A percentile compares a stretch with the other conserved stretches of the same genome.
These are phyloP conservation scores for Diachrysia chrysitis DNA, from an alignment of 2,888 invertebrate species.

Conservation along the genomic window DNA sequence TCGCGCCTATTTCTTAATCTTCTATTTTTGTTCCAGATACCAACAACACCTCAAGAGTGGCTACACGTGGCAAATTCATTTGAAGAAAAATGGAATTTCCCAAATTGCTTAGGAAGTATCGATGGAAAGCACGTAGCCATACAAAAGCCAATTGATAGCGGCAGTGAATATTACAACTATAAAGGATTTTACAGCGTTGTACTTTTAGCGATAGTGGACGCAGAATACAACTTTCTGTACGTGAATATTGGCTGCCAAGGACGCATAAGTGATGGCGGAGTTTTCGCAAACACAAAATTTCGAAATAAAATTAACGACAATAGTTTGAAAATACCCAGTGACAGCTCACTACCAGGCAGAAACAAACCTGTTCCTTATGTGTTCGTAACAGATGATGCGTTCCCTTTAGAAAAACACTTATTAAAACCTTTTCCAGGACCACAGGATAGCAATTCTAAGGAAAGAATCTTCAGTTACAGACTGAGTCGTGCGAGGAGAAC, in stretches of 20 bases:
- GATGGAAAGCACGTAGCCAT: slow-evolving; percentile 46
- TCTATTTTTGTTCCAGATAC: slow-evolving; percentile 22
- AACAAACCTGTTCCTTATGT: slow-evolving; percentile 45
- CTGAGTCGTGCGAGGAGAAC: slow-evolving; percentile 49
- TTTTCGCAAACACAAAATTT: slow-evolving; percentile 40
- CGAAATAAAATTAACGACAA: slow-evolving; percentile 30
- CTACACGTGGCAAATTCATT: slow-evolving; percentile 33
- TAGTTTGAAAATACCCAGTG: slow-evolving; percentile 36
- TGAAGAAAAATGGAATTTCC: slow-evolving; percentile 37
- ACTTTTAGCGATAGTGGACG: slow-evolving; percentile 39
- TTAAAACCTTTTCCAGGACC: slow-evolving; percentile 51
- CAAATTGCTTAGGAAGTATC: slow-evolving; percentile 36
- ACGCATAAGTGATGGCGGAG: slow-evolving; percentile 50
- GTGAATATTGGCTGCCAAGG: slow-evolving; percentile 50
- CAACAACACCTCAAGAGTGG: slow-evolving; percentile 38
- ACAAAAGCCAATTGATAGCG: slow-evolving; percentile 34
- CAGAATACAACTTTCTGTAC: slow-evolving; percentile 44
- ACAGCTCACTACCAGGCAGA: slow-evolving; percentile 36
- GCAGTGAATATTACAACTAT: slow-evolving; percentile 44
- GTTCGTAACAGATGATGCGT: slow-evolving; percentile 51
- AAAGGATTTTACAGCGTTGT: slow-evolving; percentile 40
- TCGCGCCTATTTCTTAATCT: slow-evolving; percentile 31
- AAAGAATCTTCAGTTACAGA: slow-evolving; percentile 54
- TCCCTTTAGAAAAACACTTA: slow-evolving; percentile 43
- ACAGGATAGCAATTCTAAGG: slow-evolving; percentile 45